Base-by-base conservation (phyloP, 2,113 vertebrate genomes). In the Rhea americana region DNA sequence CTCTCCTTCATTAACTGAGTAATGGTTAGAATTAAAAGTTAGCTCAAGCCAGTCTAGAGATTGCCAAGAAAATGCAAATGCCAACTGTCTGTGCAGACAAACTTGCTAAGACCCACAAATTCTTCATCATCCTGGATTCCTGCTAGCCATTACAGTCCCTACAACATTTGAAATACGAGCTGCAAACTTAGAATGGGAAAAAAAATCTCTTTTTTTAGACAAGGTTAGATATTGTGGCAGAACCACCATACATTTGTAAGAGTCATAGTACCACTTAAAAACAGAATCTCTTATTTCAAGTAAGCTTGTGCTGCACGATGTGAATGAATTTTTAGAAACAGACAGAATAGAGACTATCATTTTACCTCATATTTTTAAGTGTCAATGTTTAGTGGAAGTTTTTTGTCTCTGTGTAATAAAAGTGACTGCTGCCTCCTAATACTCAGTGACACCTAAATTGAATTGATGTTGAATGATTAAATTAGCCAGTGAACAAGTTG, bases 381-480 rank as follows among this genome's bases (percentile, higher is more conserved):
- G 17, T 35, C 71, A 59, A 37, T 4, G 0, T 85, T 93, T 59
- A 20, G 73, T 82, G 22, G 18, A 68, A 62, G 56, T 58, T 87
- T n/a, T 66, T 89, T 55, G 12, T 81, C n/a, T 84, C 26, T 41
- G 26, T 0, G 1, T 62, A 72, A 50, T 51, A 43, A 35, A 86
- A 86, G 13, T 82, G 41, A 58, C 73, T 61, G 9, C 16, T 90
- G 32, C 21, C 14, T 84, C 39, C 43, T 89, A 58, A 66, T 89
- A 62, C 37, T 66, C 77, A 78, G 37, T 17, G 79, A 41, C 84
- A 65, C 19, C n/a, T 79, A 43, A 91, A 93, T 24, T 89, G 30
- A 66, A 82, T 90, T 82, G 50, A 84, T 70, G n/a, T 30, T 89
- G 86, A 89, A 73, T 76, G 8, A 96, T 90, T 88, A 76, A 13